Evolutionary conservation across 2,113 vertebrate genomes (phyloP).

Genomic region (Pangasianodon gigas): DNA sequence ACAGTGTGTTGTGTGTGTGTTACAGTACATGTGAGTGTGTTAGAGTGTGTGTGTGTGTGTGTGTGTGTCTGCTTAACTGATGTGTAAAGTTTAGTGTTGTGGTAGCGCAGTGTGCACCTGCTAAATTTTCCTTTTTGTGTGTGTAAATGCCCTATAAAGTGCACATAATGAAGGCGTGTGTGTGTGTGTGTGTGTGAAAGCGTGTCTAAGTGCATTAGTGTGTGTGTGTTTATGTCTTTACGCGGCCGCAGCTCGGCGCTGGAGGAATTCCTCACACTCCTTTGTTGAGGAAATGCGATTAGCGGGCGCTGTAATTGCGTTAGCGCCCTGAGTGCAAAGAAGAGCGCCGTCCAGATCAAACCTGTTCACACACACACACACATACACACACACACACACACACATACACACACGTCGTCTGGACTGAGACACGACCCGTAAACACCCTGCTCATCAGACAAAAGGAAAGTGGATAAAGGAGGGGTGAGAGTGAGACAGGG

Average conservation of each 20-base stretch:
- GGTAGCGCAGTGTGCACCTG: not conserved
- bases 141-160: conserved; percentile 18
- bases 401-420: not conserved
- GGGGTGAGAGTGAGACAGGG: not conserved
- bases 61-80: not conserved
- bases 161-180: conserved; percentile 64
- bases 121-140: not conserved
- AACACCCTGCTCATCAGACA: not conserved
- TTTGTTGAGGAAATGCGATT: conserved; percentile 82
- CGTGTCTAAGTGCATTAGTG: conserved; percentile 47
- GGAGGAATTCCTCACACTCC: conserved; percentile 67
- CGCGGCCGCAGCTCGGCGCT: conserved; percentile 68
- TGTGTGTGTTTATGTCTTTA: conserved; percentile 72
- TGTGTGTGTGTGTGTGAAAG: conserved; percentile 45
- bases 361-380: conserved; percentile 69
- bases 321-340: conserved; percentile 73
- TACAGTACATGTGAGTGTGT: not conserved
- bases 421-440: not conserved
- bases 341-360: conserved; percentile 71
- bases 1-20: not conserved
- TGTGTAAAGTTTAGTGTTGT: not conserved
- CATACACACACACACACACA: not conserved
- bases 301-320: conserved; percentile 77
- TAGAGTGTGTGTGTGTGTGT: not conserved
- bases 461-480: not conserved